Base-by-base conservation (phyloP, 2,888 invertebrate species). In the Pristionchus maxplancki region DNA sequence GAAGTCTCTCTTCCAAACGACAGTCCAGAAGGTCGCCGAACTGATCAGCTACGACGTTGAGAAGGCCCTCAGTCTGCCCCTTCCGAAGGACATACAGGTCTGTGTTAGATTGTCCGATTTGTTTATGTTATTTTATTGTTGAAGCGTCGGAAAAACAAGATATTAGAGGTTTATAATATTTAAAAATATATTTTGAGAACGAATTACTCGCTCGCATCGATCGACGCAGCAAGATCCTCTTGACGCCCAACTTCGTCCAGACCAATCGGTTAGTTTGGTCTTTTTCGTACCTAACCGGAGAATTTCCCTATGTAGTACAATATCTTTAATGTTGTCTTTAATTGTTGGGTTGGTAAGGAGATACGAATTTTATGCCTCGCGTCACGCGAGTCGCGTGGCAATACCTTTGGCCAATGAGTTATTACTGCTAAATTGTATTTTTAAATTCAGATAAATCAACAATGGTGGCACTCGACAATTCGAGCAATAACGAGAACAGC, bases 401-500 rank as follows among this genome's bases (percentile, higher is more conserved):
- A n/a, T 8, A 20, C 24, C 20, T 24, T 58, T 58, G 17, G 58
- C 58, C 15, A n/a, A n/a, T n/a, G n/a, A 17, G 24, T 58, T 58
- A 20, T 58, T 58, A 44, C 6, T 44, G 8, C 11, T 44, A 9
- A 44, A 9, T 44, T 9, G 11, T 44, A 44, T 11, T 44, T 9
- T 44, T 64, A 34, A 37, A 11, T 71, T 44, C 44, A 78, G 78
- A 48, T 78, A 78, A 48, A 78, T 78, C 78, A 78, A 48, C 1
- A 40, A 78, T 78, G 78, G 78, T 78, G 24, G 78, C 44, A 44
- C 44, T 78, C 44, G 78, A 78, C 78, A 78, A 78, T 78, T 44
- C 44, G 24, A 20, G 17, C 71, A 71, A 20, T 1, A 48, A n/a
- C 28, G 78, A 78, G 78, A 78, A 28, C 11, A 24, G 28, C 34